phyloP scores from a whole-genome alignment of 2,888 invertebrate species.

The Monopis laevigella region DNA sequence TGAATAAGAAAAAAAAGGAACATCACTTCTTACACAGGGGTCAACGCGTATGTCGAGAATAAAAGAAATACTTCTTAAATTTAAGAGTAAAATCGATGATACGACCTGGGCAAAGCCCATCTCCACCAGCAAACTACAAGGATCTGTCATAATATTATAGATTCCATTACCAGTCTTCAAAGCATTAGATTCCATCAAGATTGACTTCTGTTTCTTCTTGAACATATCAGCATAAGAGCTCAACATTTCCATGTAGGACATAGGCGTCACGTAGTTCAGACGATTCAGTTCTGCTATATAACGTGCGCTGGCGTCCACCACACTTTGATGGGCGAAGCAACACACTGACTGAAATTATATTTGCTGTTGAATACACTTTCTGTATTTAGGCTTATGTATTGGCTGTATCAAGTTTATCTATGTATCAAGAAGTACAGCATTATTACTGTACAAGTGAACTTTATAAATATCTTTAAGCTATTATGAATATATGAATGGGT shows the following conservation, averaged over 20 bases:
- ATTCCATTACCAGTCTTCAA: constrained; percentile 71
- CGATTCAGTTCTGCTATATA: constrained; percentile 79
- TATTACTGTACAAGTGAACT: neutral
- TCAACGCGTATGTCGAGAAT: too few species aligned
- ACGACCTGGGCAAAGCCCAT: too few species aligned
- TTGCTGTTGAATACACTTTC: neutral
- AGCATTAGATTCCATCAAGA: constrained; percentile 64
- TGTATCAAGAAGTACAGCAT: neutral
- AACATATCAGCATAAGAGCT: constrained; percentile 81
- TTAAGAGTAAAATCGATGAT: too few species aligned
- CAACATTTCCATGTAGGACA: constrained; percentile 86
- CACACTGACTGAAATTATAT: constrained; percentile 40
- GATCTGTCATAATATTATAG: too few species aligned
- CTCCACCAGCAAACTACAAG: too few species aligned
- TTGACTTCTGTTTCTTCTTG: constrained; percentile 70
- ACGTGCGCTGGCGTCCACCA: constrained; percentile 72
- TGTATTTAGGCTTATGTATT: neutral
- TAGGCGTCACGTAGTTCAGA: constrained; percentile 89
- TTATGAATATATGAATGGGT: too few species aligned
- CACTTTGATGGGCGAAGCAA: constrained; percentile 74
- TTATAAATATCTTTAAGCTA: neutral
- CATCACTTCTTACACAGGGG: too few species aligned
- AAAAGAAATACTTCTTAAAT: too few species aligned
- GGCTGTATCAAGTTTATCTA: neutral
- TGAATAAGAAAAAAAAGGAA: too few species aligned